These are phyloP conservation scores for Cebuella pygmaea DNA, from an alignment of 2,797 vertebrate species.

Conservation along the genomic window DNA sequence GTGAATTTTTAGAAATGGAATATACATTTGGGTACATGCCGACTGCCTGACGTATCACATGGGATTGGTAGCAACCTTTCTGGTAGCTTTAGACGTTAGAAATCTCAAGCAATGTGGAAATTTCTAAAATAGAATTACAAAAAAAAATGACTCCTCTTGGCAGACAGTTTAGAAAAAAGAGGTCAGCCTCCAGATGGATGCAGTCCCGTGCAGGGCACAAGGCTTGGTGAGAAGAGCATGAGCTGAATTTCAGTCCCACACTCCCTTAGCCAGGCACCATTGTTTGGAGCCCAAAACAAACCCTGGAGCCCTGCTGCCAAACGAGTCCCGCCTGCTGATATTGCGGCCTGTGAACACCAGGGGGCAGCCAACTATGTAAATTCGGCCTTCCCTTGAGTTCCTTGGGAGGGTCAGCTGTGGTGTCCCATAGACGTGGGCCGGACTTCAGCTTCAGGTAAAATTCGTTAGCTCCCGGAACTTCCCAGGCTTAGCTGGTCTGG, in stretches of 20 bases:
- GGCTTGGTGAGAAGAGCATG: neutral
- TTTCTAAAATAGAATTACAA: slow-evolving; percentile 19
- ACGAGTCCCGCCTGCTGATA: neutral
- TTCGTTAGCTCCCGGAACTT: neutral
- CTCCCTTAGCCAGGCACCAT: neutral
- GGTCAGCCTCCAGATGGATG: neutral
- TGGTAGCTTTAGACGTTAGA: neutral
- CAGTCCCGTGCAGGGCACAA: neutral
- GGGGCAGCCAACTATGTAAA: slow-evolving; percentile 52
- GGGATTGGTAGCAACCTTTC: neutral
- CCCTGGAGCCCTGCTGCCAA: neutral
- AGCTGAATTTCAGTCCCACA: neutral
- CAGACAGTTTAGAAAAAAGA: neutral
- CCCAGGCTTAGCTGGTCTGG: neutral
- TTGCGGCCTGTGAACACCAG: slow-evolving; percentile 40
- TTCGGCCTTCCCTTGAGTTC: neutral
- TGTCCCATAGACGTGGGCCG: neutral
- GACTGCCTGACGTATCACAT: neutral
- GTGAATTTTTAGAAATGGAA: slow-evolving; percentile 16
- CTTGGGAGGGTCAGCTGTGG: neutral
- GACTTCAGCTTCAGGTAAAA: neutral
- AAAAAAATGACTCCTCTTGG: neutral
- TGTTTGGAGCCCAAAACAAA: neutral
- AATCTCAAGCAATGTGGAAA: neutral
- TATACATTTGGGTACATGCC: neutral